phyloP scores from a whole-genome alignment of 2,113 vertebrate genomes.

The Spheniscus mendiculus region DNA sequence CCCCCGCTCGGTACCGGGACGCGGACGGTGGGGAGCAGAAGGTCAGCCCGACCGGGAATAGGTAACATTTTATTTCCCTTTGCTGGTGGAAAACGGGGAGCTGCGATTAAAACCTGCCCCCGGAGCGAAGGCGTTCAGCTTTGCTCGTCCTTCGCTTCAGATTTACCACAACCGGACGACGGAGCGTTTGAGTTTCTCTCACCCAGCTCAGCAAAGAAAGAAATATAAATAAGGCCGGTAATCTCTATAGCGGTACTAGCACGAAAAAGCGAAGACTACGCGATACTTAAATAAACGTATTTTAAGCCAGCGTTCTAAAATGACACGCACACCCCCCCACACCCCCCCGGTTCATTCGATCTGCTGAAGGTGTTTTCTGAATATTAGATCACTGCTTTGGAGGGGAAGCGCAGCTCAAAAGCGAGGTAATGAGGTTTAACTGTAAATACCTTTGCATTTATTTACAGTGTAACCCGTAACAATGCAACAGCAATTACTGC shows the following conservation, averaged over 20 bases:
- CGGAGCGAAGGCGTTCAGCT: neutral
- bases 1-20: neutral
- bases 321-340: neutral
- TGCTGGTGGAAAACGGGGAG: neutral
- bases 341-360: neutral
- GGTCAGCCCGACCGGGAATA: neutral
- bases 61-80: neutral
- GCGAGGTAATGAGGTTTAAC: slow-evolving; percentile 60
- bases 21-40: neutral
- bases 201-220: neutral
- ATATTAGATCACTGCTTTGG: neutral
- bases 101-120: neutral
- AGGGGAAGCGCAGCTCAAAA: slow-evolving; percentile 37
- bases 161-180: neutral
- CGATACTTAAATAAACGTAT: neutral
- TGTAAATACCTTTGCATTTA: slow-evolving; percentile 76
- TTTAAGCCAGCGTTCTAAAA: neutral
- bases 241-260: neutral
- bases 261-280: neutral
- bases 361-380: neutral
- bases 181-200: neutral
- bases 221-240: neutral
- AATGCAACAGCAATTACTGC: slow-evolving; percentile 78
- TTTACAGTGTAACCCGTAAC: slow-evolving; percentile 76
- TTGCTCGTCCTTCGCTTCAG: neutral